Conservation (phyloP, 1,140 invertebrate genomes). For the Trichonephila clavipes region DNA sequence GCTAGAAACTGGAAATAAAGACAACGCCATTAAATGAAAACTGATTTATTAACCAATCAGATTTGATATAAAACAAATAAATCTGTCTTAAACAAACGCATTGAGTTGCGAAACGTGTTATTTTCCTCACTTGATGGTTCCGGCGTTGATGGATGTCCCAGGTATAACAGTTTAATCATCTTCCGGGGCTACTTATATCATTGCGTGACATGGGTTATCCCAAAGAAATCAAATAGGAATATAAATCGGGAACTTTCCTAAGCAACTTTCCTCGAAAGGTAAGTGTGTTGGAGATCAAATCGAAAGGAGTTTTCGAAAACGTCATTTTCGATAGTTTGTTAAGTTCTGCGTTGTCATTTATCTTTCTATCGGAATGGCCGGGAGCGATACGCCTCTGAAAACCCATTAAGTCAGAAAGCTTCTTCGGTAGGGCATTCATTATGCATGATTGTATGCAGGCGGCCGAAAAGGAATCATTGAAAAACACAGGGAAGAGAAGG, state of each 20-base stretch:
- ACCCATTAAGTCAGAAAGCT: slow-evolving; percentile 40
- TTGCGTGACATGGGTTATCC: not conserved
- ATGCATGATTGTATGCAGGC: slow-evolving; percentile 32
- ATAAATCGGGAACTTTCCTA: not conserved
- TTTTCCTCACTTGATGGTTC: not conserved
- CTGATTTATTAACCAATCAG: too few relatives aligned
- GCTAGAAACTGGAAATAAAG: too few relatives aligned
- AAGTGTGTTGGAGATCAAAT: not conserved
- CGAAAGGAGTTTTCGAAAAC: not conserved
- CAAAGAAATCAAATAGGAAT: not conserved
- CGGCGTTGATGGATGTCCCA: not conserved
- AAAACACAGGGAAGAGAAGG: not conserved
- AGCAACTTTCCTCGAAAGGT: not conserved
- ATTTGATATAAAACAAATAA: too few relatives aligned
- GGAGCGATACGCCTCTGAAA: not conserved
- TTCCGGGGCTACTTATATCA: not conserved
- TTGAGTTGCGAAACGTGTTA: too few relatives aligned
- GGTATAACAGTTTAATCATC: not conserved
- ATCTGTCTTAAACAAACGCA: too few relatives aligned
- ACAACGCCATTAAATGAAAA: too few relatives aligned
- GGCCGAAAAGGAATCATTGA: slow-evolving; percentile 22
- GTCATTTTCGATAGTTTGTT: slow-evolving; percentile 33
- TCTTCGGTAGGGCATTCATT: not conserved
- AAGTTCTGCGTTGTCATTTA: slow-evolving; percentile 23
- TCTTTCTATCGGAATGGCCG: slow-evolving; percentile 18